phyloP scores from a whole-genome alignment of 1,140 invertebrate genomes.

The Spodoptera litura region DNA sequence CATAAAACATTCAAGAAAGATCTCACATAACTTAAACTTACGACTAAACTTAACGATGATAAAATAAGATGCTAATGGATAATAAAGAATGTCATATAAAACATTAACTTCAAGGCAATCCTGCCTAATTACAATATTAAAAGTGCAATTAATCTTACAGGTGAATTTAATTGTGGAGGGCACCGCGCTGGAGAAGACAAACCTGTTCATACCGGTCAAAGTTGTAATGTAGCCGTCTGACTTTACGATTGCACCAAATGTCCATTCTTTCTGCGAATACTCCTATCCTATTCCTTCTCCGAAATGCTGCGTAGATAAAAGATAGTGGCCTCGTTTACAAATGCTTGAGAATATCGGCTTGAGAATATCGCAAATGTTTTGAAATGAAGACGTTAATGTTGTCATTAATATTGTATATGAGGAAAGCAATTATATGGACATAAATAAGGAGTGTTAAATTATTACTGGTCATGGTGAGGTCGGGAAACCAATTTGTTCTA shows the following conservation, averaged over 20 bases:
- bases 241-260: slow-evolving; percentile 19
- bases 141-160: slow-evolving; percentile 15
- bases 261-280: slow-evolving; percentile 19
- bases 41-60: slow-evolving; percentile 9
- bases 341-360: slow-evolving; percentile 28
- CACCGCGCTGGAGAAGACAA: slow-evolving; percentile 22
- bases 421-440: background rate
- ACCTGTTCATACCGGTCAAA: slow-evolving; percentile 26
- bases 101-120: slow-evolving; percentile 17
- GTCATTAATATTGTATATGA: slow-evolving; percentile 31
- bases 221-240: slow-evolving; percentile 2
- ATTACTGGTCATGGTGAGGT: background rate
- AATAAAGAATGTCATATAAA: slow-evolving; percentile 20
- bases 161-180: slow-evolving; percentile 42
- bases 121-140: slow-evolving; percentile 10
- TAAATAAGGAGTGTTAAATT: slow-evolving; percentile 7
- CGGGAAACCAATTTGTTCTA: background rate
- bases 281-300: slow-evolving; percentile 32
- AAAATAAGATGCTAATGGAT: slow-evolving; percentile 17
- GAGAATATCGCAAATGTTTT: slow-evolving; percentile 37
- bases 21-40: slow-evolving; percentile 5
- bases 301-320: slow-evolving; percentile 35
- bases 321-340: slow-evolving; percentile 28
- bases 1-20: background rate
- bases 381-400: slow-evolving; percentile 32